Percentiles rank a stretch among this genome's conserved stretches.
Evolutionary conservation across 1,140 invertebrate genomes (phyloP).

Genomic region (Kradibia gibbosae): DNA sequence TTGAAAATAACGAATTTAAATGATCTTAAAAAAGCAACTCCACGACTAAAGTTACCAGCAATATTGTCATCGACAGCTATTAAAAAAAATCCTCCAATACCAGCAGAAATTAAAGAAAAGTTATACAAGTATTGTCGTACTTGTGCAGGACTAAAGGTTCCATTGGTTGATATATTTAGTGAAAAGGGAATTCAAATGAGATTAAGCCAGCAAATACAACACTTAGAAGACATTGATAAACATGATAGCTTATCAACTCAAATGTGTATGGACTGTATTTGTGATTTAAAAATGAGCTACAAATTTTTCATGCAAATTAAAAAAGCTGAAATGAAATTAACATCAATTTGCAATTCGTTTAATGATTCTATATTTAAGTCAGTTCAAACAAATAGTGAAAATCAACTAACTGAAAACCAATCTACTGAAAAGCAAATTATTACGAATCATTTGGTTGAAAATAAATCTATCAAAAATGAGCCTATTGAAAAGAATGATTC

Average conservation of each 20-base stretch:
- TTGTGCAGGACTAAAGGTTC: conserved; percentile 68
- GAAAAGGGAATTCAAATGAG: conserved; percentile 69
- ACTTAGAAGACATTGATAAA: conserved; percentile 65
- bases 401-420: conserved; percentile 9
- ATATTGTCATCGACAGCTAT: conserved; percentile 56
- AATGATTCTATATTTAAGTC: conserved; percentile 43
- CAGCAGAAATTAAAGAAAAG: conserved; percentile 55
- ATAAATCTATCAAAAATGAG: background rate
- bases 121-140: conserved; percentile 69
- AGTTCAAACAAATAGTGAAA: conserved; percentile 16
- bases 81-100: conserved; percentile 31
- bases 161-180: conserved; percentile 69
- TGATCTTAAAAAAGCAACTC: conserved; percentile 68
- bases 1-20: conserved; percentile 65
- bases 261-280: conserved; percentile 72
- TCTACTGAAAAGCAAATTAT: background rate
- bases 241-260: conserved; percentile 66
- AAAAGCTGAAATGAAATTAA: conserved; percentile 68
- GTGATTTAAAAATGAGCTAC: conserved; percentile 70
- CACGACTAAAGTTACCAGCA: conserved; percentile 63
- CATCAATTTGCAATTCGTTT: conserved; percentile 60
- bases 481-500: background rate
- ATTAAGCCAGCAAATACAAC: conserved; percentile 67
- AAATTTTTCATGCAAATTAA: conserved; percentile 72
- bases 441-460: background rate